A percentile compares a stretch with the other conserved stretches of the same genome.
Conservation (phyloP, 2,888 invertebrate species). For the Drosophila colorata region DNA sequence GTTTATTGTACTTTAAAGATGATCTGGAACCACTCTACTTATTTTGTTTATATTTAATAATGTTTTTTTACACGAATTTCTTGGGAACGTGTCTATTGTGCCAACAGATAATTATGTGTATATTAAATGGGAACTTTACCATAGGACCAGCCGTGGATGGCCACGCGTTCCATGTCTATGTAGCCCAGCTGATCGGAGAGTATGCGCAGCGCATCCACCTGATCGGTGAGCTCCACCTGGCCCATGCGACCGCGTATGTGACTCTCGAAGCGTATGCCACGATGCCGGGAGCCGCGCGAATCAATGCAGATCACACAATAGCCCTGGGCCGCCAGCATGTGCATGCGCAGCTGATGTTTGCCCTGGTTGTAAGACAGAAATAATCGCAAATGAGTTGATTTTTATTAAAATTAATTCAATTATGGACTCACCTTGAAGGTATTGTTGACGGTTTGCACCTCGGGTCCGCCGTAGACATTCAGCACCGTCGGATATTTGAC, state of each 20-base stretch:
- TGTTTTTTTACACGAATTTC: too few species aligned
- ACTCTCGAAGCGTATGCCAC: slow-evolving; percentile 96
- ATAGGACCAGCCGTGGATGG: slow-evolving; percentile 99
- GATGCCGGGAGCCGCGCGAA: slow-evolving; percentile 96
- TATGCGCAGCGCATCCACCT: slow-evolving; percentile 96
- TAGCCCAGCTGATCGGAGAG: slow-evolving; percentile 93
- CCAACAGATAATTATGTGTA: neutral
- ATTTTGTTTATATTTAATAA: too few species aligned
- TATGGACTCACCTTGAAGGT: slow-evolving; percentile 91
- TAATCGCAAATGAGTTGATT: neutral
- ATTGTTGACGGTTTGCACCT: slow-evolving; percentile 98
- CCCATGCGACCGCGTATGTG: slow-evolving; percentile 96
- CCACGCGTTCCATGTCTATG: slow-evolving; percentile 96
- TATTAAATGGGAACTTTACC: slow-evolving; percentile 86
- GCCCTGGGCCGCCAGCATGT: slow-evolving; percentile 97
- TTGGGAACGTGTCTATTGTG: too few species aligned
- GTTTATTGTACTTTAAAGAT: too few species aligned
- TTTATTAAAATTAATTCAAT: neutral
- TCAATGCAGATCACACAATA: slow-evolving; percentile 98
- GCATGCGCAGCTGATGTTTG: slow-evolving; percentile 95
- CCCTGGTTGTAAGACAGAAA: slow-evolving; percentile 87
- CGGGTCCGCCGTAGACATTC: slow-evolving; percentile 99
- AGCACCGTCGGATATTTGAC: slow-evolving; percentile 95
- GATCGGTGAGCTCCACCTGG: slow-evolving; percentile 96
- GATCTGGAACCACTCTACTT: too few species aligned